Evolutionary conservation across 2,797 vertebrate species (phyloP).

Genomic region (Smutsia gigantea): DNA sequence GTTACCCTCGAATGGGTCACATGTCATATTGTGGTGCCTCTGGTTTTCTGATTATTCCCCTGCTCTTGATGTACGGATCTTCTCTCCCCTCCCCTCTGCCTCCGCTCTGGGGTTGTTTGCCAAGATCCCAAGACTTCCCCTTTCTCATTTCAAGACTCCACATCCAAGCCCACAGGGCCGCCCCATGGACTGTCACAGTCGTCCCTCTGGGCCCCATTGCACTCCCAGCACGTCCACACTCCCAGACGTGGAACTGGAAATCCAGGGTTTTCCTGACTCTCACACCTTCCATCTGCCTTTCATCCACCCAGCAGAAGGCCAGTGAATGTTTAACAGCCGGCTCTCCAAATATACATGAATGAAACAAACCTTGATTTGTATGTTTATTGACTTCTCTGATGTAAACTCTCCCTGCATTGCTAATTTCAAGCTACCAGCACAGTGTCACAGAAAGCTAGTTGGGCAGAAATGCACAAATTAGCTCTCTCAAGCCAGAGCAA

Average conservation of each 20-base stretch:
- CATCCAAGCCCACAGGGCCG: background rate
- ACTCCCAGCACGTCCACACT: background rate
- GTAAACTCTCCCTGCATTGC: background rate
- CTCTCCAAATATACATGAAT: background rate
- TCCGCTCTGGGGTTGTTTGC: background rate
- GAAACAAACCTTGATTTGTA: background rate
- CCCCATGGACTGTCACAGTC: background rate
- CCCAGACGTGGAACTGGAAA: background rate
- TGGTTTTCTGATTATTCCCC: background rate
- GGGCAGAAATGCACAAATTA: background rate
- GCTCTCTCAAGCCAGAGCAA: background rate
- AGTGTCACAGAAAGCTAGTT: background rate
- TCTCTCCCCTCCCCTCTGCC: background rate
- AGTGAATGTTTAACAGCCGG: background rate
- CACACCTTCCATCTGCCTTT: background rate
- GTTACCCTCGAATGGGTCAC: background rate
- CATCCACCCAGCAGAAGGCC: background rate
- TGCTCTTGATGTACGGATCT: too few species aligned
- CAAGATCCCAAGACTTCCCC: background rate
- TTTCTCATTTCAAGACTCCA: background rate
- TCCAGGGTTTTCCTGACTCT: background rate
- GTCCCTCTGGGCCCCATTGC: too few species aligned
- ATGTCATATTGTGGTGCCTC: background rate
- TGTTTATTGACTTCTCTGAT: background rate
- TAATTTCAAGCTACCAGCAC: background rate